Conservation (phyloP, 1,140 invertebrate species). For the Adoxophyes honmai region DNA sequence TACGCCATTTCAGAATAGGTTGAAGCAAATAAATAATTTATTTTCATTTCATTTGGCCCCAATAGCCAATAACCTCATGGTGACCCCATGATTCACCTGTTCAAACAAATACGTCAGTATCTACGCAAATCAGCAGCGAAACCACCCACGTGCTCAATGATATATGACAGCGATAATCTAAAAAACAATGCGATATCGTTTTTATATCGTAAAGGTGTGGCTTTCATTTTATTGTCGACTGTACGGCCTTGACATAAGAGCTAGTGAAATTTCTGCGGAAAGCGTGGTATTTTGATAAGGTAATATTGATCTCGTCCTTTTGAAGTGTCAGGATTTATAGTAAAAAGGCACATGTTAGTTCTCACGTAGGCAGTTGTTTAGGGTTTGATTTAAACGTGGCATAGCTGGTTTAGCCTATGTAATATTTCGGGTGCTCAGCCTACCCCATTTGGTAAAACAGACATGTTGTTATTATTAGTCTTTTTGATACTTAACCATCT, state of each 20-base stretch:
- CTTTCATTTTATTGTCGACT: background rate
- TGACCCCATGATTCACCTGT: background rate
- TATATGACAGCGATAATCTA: background rate
- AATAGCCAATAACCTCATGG: too few relatives aligned
- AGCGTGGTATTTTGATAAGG: background rate
- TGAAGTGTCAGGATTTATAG: background rate
- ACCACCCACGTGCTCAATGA: background rate
- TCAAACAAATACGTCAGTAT: too few relatives aligned
- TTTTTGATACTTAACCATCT: too few relatives aligned
- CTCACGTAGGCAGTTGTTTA: background rate
- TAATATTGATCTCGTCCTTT: background rate
- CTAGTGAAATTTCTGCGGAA: background rate
- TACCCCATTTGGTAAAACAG: too few relatives aligned
- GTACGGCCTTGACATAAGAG: background rate
- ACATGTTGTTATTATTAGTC: too few relatives aligned
- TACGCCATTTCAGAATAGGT: too few relatives aligned
- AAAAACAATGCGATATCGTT: constrained; percentile 7
- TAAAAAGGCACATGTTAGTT: background rate
- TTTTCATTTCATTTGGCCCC: too few relatives aligned
- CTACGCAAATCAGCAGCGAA: constrained; percentile 8
- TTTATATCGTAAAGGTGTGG: background rate
- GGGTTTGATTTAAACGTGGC: too few relatives aligned
- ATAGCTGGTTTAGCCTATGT: too few relatives aligned
- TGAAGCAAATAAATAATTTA: too few relatives aligned
- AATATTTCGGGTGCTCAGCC: too few relatives aligned